Evolutionary conservation across 2,888 invertebrate species (phyloP), one percentile per base, ranked within the genome.

Genomic region (Chesias legatella): DNA sequence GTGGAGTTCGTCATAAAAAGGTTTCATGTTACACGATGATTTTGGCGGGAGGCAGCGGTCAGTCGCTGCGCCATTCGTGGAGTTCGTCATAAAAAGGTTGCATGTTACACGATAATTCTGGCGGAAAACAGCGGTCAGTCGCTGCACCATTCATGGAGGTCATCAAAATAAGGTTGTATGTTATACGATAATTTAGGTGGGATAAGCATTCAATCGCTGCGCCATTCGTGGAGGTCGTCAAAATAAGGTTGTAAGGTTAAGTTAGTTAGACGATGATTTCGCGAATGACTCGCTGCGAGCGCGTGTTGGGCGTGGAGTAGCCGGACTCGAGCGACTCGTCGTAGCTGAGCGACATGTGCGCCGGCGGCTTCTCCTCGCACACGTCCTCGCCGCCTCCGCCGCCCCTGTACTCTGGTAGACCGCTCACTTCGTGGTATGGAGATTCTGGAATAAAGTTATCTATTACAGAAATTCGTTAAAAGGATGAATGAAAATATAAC

Each of bases 251-350:
- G 5, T 5, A 17, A 3, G 32, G n/a, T n/a, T n/a, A n/a, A n/a
- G n/a, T n/a, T n/a, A 11, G 13, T 92, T 91, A 95, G 70, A 97
- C 97, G 82, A 97, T 97, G 82, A 97, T 97, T 88, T 97, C 97
- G 63, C 97, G 92, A 71, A 97, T 97, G 80, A 97, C 96, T 74
- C 97, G 91, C 60, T 97, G 92, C 70, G 95, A 95, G 74, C 97
- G 92, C 65, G 96, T 96, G 89, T 97, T 97, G 51, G 97, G 97
- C 59, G 97, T 97, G 53, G 97, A 97, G 84, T 97, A 97, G 37
- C 97, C 97, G 51, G 96, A 96, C 86, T 97, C 97, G 35, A 96
- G 91, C 62, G 95, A 96, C 88, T 97, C 97, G 86, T 97, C 97
- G 85, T 97, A 97, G 74, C 95, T 94, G 61, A 96, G 91, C 45